phyloP scores from a whole-genome alignment of 2,113 vertebrate genomes.

The Symphodus melops region DNA sequence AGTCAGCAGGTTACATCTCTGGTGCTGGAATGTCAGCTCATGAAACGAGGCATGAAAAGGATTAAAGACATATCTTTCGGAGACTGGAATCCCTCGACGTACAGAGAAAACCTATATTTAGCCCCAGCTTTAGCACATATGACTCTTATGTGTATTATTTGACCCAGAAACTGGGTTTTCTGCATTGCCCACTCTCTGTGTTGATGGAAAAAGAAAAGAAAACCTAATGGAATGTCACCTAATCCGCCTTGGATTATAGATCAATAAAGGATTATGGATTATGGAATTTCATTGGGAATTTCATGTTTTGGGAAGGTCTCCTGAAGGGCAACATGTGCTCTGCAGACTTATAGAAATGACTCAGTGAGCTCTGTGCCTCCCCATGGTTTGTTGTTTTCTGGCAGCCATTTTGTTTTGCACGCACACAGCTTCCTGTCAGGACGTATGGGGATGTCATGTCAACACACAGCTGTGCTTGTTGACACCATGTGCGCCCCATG shows the following conservation, averaged over 20 bases:
- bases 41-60: slow-evolving; percentile 58
- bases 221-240: slow-evolving; percentile 45
- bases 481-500: slow-evolving; percentile 49
- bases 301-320: slow-evolving; percentile 51
- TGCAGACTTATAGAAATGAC: background rate
- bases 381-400: slow-evolving; percentile 25
- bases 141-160: slow-evolving; percentile 44
- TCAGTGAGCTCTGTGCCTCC: background rate
- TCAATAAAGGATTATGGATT: slow-evolving; percentile 73
- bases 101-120: slow-evolving; percentile 53
- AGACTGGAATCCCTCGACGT: slow-evolving; percentile 40
- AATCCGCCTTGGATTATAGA: slow-evolving; percentile 73
- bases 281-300: slow-evolving; percentile 64
- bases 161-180: slow-evolving; percentile 71
- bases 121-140: slow-evolving; percentile 42
- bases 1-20: slow-evolving; percentile 36
- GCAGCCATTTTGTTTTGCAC: slow-evolving; percentile 35
- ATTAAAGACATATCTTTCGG: slow-evolving; percentile 58
- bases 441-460: slow-evolving; percentile 42
- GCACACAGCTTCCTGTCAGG: slow-evolving; percentile 54
- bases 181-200: slow-evolving; percentile 41
- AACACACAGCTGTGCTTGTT: slow-evolving; percentile 42
- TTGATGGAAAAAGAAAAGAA: slow-evolving; percentile 29
- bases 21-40: slow-evolving; percentile 48
- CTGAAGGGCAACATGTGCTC: slow-evolving; percentile 29